phyloP scores from a whole-genome alignment of 2,888 invertebrate species.

The Tyria jacobaeae region DNA sequence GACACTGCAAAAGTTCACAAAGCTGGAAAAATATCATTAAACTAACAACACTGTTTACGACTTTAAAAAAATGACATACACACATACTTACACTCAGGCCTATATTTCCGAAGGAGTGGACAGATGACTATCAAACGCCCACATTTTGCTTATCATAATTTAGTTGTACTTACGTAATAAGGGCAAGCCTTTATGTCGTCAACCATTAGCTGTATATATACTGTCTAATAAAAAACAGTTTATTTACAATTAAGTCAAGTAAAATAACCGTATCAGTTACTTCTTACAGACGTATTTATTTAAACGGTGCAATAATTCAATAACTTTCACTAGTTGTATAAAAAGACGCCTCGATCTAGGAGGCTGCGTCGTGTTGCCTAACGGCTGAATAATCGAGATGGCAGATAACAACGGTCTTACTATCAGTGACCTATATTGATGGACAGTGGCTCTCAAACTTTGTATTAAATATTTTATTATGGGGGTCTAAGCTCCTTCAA shows the following conservation, averaged over 20 bases:
- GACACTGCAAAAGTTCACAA: too few relatives aligned
- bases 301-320: conserved; percentile 9
- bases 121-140: too few relatives aligned
- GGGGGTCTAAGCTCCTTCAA: neutral
- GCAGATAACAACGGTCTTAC: conserved; percentile 55
- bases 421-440: conserved; percentile 56
- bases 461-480: neutral
- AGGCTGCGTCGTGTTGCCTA: conserved; percentile 43
- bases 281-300: neutral
- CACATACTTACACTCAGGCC: too few relatives aligned
- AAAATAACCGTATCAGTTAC: neutral
- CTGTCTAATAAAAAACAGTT: conserved; percentile 4
- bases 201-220: too few relatives aligned
- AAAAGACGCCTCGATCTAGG: conserved; percentile 36
- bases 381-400: conserved; percentile 53
- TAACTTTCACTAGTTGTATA: conserved; percentile 48
- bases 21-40: too few relatives aligned
- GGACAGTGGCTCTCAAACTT: conserved; percentile 41
- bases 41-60: too few relatives aligned
- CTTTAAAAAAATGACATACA: too few relatives aligned
- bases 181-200: too few relatives aligned
- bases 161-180: too few relatives aligned
- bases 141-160: too few relatives aligned
- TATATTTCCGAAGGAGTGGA: too few relatives aligned
- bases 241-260: too few relatives aligned